Evolutionary conservation across 2,888 invertebrate species (phyloP).

Genomic region (Eristalis pertinax): DNA sequence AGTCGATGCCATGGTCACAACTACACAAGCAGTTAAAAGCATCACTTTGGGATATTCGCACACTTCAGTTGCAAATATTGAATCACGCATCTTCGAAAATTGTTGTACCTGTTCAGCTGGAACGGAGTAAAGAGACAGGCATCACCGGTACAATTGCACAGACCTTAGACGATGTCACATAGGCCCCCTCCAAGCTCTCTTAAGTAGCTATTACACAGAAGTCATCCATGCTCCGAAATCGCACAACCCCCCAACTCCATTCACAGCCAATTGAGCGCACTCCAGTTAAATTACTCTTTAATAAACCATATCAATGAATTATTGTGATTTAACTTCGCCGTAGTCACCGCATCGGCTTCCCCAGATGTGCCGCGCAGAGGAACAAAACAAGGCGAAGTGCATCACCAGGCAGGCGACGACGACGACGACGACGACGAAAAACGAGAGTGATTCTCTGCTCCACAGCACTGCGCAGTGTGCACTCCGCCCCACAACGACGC

Average conservation of each 20-base stretch:
- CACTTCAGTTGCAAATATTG: no score
- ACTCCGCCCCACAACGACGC: background rate
- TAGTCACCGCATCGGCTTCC: slow-evolving; percentile 3
- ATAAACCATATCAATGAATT: slow-evolving; percentile 42
- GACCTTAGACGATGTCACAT: no score
- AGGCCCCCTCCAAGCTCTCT: background rate
- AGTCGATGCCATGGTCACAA: no score
- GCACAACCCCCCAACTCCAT: background rate
- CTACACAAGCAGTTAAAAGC: no score
- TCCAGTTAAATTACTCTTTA: slow-evolving; percentile 25
- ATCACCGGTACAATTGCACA: no score
- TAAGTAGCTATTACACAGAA: background rate
- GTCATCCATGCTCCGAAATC: background rate
- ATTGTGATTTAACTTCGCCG: slow-evolving; percentile 49
- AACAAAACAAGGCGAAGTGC: slow-evolving; percentile 6
- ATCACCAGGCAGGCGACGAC: no score
- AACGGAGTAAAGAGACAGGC: no score
- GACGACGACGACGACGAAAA: slow-evolving; percentile 6
- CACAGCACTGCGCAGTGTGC: slow-evolving; percentile 2
- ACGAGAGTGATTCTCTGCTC: slow-evolving; percentile 38
- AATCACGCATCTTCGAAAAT: no score
- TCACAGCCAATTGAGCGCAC: slow-evolving; percentile 14
- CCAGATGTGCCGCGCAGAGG: background rate
- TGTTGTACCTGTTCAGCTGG: no score
- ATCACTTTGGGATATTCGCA: no score